Conservation (phyloP, 2,888 invertebrate genomes). For the Elgonia sp. region DNA sequence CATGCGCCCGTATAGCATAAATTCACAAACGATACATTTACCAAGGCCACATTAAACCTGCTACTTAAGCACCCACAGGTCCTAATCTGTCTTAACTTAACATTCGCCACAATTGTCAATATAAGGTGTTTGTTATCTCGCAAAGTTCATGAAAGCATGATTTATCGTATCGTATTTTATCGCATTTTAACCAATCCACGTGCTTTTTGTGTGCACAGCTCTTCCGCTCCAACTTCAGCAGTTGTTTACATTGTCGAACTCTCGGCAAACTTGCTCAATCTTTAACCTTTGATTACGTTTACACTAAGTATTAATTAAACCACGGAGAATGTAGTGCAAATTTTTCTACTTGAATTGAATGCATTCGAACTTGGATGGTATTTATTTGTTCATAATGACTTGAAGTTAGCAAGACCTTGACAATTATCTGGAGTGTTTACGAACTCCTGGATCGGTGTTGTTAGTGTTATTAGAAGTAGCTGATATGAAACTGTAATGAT, state of each 20-base stretch:
- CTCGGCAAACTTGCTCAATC: conserved; percentile 11
- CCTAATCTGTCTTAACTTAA: not conserved
- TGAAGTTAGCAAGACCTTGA: conserved; percentile 4
- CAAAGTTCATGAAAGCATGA: conserved; percentile 50
- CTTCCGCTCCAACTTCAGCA: not conserved
- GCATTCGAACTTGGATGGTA: not conserved
- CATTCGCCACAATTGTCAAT: conserved; percentile 35
- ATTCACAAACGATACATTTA: conserved; percentile 49
- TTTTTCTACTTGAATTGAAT: not conserved
- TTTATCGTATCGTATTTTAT: not conserved
- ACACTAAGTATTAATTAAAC: conserved; percentile 24
- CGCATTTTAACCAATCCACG: conserved; percentile 30
- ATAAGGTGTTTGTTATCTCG: conserved; percentile 48
- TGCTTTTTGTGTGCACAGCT: conserved; percentile 22
- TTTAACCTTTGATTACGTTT: conserved; percentile 28
- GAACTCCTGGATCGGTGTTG: conserved; percentile 10
- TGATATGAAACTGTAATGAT: no score
- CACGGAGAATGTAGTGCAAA: not conserved
- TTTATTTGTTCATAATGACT: conserved; percentile 1
- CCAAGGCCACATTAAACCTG: conserved; percentile 23
- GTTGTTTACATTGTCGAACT: not conserved
- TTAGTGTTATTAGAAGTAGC: no score
- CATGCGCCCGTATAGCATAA: conserved; percentile 24
- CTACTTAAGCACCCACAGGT: conserved; percentile 29
- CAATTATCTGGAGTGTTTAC: not conserved